Percentiles rank a stretch among this genome's conserved stretches.
phyloP scores from a whole-genome alignment of 2,113 vertebrate genomes.

The Campylomormyrus numenius region DNA sequence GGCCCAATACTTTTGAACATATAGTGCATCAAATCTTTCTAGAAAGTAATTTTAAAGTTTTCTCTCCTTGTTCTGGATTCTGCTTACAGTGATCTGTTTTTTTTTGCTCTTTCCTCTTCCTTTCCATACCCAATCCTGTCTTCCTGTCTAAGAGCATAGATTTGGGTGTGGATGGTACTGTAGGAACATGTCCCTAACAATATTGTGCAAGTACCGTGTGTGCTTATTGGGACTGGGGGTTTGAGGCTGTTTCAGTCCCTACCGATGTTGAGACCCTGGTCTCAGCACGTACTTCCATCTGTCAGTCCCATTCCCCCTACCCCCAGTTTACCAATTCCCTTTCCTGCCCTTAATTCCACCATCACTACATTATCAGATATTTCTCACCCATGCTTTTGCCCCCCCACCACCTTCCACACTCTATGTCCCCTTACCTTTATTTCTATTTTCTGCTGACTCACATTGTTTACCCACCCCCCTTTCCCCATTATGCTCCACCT shows the following conservation, averaged over 20 bases:
- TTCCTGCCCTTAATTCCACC: background rate
- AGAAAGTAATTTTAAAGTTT: background rate
- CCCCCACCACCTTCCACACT: background rate
- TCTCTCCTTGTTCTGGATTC: background rate
- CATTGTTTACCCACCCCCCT: background rate
- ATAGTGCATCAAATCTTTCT: background rate
- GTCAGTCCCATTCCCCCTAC: background rate
- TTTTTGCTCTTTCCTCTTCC: background rate
- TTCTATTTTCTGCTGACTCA: background rate
- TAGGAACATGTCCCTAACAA: background rate
- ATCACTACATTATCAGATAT: background rate
- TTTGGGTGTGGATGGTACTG: background rate
- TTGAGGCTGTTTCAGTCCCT: background rate
- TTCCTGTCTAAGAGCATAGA: background rate
- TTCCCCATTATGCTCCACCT: background rate
- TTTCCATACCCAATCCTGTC: background rate
- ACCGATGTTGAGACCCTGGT: background rate
- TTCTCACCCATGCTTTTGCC: background rate
- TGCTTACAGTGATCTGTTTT: background rate
- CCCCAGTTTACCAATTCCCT: background rate
- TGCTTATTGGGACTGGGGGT: background rate
- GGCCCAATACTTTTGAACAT: background rate
- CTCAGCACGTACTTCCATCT: background rate
- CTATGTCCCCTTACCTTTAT: background rate
- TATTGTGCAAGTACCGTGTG: background rate